Evolutionary conservation across 2,113 vertebrate species (phyloP), one percentile per base, ranked within the genome.

Genomic region (Zapus hudsonius): DNA sequence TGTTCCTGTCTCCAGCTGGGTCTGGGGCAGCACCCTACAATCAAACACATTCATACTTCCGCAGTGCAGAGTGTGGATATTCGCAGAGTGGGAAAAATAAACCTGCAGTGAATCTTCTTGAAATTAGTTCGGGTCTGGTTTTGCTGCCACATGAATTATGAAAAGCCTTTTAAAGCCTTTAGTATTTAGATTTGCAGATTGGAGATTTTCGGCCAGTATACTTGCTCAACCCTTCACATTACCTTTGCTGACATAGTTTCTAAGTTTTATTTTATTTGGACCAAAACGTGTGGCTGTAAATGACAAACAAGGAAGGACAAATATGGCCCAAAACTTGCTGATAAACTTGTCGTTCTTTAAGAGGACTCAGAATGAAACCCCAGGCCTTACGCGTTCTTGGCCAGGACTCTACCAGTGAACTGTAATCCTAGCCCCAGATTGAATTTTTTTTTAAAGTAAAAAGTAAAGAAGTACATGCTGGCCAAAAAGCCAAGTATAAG

Each of bases 61-160:
- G 73, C 66, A 90, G 79, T 82, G 92, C 74, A 91, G 13, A 75
- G n/a, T 87, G 89, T 97, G 89, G 91, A 94, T 95, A 95, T 95
- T 96, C 95, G 95, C 91, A 94, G 78, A 93, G 66, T 88, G 87
- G 86, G 92, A 92, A 87, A 90, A 92, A 89, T 92, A 92, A 94
- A 93, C 72, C 83, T 70, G 93, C 57, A 36, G 96, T 91, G 84
- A 89, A 92, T 95, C 81, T 92, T 90, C 90, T 93, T 90, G 87
- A 95, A 95, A 89, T 95, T 95, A 95, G 90, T 88, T 95, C 87
- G 91, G 84, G 94, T 95, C 81, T 95, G 78, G 87, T 87, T 96
- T 94, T 93, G 63, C 84, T 91, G 73, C 87, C 73, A 95, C 29
- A 78, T 74, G 92, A 90, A 64, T 94, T 95, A 95, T 84, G 91